phyloP scores from a whole-genome alignment of 2,797 vertebrate genomes.

The Sylvilagus floridanus region DNA sequence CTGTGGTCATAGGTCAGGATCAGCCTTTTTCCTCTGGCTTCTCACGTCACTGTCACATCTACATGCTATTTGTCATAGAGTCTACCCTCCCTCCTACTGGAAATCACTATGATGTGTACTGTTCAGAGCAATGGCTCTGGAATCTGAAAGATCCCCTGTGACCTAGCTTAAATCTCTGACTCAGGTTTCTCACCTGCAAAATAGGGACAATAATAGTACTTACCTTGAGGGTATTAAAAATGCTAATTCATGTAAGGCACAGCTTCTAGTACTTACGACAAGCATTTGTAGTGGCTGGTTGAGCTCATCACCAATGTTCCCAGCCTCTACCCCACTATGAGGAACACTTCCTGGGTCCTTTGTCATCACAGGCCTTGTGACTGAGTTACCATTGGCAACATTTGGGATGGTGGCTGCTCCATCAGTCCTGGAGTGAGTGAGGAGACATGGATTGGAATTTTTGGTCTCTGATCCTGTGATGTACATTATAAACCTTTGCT shows the following conservation, averaged over 20 bases:
- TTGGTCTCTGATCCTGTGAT: background rate
- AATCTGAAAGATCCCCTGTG: background rate
- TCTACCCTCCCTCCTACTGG: background rate
- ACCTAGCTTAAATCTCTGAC: background rate
- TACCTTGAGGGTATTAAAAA: background rate
- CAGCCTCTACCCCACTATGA: background rate
- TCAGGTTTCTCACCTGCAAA: background rate
- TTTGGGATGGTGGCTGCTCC: background rate
- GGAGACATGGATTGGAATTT: background rate
- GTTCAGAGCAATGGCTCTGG: background rate
- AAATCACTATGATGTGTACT: background rate
- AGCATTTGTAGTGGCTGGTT: background rate
- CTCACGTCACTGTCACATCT: background rate
- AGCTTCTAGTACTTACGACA: background rate
- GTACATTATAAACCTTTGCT: background rate
- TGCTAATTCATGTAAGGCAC: background rate
- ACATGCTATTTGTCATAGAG: background rate
- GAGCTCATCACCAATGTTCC: background rate
- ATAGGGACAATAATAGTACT: background rate
- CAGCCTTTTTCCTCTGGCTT: background rate
- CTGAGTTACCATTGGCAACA: no score
- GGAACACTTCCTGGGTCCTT: background rate
- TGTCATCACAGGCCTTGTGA: background rate
- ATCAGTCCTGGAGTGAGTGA: background rate
- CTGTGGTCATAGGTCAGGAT: background rate